Conservation (phyloP, 2,888 invertebrate genomes). For the Salticus scenicus region DNA sequence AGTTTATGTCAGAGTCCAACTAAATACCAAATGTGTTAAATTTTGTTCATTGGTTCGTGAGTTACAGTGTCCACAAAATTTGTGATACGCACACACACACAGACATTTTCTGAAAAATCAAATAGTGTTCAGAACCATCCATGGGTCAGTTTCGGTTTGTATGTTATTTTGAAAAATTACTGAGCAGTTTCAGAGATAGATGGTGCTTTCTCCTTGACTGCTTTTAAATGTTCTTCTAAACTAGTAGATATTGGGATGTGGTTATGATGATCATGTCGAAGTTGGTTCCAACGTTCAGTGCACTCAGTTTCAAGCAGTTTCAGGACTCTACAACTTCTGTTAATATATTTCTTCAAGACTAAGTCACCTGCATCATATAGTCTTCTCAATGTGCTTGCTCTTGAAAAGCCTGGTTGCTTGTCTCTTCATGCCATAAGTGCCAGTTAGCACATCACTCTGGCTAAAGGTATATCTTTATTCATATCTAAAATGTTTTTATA, state of each 20-base stretch:
- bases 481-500: neutral
- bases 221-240: neutral
- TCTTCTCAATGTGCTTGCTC: neutral
- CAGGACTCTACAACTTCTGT: neutral
- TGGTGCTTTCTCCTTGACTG: neutral
- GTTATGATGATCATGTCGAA: neutral
- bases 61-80: too few species aligned
- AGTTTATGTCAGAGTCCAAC: too few species aligned
- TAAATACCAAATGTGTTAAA: too few species aligned
- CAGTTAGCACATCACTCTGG: neutral
- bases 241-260: neutral
- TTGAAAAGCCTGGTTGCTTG: neutral
- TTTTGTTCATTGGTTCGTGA: too few species aligned
- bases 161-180: too few species aligned
- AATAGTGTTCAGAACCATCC: too few species aligned
- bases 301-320: neutral
- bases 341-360: neutral
- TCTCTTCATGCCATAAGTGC: neutral
- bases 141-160: too few species aligned
- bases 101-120: too few species aligned
- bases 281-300: neutral
- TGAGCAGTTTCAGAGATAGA: too few species aligned
- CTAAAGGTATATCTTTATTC: neutral
- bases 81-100: too few species aligned
- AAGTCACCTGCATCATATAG: neutral